A percentile compares a stretch with the other conserved stretches of the same genome.
Conservation (phyloP, 2,113 vertebrate species). For the Entomyzon cyanotis region DNA sequence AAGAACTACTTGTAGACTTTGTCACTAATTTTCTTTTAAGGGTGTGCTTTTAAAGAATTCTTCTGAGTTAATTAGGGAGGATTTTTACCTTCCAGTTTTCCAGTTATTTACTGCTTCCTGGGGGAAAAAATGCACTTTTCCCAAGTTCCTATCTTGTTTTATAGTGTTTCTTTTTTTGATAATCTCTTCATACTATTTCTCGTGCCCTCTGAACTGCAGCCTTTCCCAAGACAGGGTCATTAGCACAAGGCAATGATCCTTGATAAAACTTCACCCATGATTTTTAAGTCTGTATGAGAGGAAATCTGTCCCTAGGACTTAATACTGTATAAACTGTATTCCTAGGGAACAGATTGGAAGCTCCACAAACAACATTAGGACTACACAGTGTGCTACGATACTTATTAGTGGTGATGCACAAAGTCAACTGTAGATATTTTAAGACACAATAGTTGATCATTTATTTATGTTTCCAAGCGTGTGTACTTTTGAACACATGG, state of each 20-base stretch:
- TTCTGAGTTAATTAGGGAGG: neutral
- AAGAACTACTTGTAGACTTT: neutral
- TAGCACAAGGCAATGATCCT: neutral
- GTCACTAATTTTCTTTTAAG: neutral
- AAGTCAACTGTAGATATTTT: slow-evolving; percentile 37
- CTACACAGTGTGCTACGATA: neutral
- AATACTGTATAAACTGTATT: neutral
- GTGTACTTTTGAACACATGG: slow-evolving; percentile 23
- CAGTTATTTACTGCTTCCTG: slow-evolving; percentile 2
- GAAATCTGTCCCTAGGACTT: neutral
- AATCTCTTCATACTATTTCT: neutral
- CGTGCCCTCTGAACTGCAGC: neutral
- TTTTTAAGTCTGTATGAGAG: neutral
- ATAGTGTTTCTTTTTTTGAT: neutral
- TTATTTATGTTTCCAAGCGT: neutral
- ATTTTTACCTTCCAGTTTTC: neutral
- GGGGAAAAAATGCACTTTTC: neutral
- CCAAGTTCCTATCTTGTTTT: neutral
- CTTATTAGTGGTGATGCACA: neutral
- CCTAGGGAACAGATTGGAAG: neutral
- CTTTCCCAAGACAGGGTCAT: neutral
- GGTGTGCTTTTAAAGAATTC: neutral
- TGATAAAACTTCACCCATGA: neutral
- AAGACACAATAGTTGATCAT: neutral
- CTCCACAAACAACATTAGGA: neutral